A percentile compares a stretch with the other conserved stretches of the same genome.
These are phyloP conservation scores for Oscheius sp. DNA, from an alignment of 2,888 invertebrate species.

Conservation along the genomic window DNA sequence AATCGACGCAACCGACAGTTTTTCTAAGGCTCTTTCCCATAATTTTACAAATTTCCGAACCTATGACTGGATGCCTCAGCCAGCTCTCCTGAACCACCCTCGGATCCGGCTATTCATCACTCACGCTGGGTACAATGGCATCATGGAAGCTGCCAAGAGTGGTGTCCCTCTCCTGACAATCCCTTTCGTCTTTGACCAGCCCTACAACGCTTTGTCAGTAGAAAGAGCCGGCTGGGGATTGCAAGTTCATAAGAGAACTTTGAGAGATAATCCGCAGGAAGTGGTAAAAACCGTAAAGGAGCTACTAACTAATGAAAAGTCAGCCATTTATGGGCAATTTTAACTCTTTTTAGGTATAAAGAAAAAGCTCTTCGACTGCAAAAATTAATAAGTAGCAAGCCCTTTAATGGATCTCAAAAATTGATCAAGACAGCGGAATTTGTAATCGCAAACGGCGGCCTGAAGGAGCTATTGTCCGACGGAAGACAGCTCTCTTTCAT, in stretches of 20 bases:
- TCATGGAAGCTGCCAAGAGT: constrained; percentile 62
- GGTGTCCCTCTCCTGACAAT: constrained; percentile 59
- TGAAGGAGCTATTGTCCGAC: constrained; percentile 42
- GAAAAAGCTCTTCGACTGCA: constrained; percentile 46
- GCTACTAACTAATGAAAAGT: constrained; percentile 43
- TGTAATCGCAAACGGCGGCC: constrained; percentile 51
- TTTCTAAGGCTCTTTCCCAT: constrained; percentile 26
- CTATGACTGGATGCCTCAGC: constrained; percentile 57
- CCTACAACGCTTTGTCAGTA: constrained; percentile 52
- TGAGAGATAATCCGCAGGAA: constrained; percentile 41
- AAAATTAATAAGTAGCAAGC: constrained; percentile 49
- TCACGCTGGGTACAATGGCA: constrained; percentile 67
- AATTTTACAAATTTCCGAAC: constrained; percentile 45
- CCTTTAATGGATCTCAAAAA: constrained; percentile 48
- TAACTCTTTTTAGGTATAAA: constrained; percentile 42
- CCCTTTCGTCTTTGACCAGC: constrained; percentile 55
- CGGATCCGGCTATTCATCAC: constrained; percentile 62
- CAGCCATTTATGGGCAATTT: too few relatives aligned
- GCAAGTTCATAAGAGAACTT: constrained; percentile 39
- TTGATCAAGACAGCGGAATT: constrained; percentile 51
- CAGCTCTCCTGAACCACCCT: constrained; percentile 56
- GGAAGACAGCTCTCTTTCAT: constrained; percentile 37
- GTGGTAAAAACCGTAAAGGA: constrained; percentile 43
- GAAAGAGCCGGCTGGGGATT: constrained; percentile 63
- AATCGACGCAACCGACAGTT: constrained; percentile 44